phyloP scores from a whole-genome alignment of 23 tunicate species.

The Clavelina lepadiformis region DNA sequence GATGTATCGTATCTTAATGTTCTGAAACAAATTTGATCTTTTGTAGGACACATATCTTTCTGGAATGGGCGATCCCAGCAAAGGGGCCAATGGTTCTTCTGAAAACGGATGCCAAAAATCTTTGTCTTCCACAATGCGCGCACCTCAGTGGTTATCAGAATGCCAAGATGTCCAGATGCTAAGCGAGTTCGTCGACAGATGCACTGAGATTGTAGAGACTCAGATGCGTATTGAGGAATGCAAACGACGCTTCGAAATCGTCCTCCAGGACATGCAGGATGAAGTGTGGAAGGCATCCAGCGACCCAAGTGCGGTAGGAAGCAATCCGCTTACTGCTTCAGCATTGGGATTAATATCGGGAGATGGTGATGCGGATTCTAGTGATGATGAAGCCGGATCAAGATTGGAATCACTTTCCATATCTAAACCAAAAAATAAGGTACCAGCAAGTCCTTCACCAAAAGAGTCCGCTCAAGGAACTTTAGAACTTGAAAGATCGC shows the following conservation, averaged over 20 bases:
- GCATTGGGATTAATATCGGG: constrained; percentile 50
- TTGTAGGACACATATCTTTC: constrained; percentile 64
- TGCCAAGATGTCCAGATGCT: constrained; percentile 41
- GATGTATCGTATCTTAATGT: background rate
- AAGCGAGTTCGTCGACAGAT: constrained; percentile 34
- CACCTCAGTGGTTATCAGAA: constrained; percentile 47
- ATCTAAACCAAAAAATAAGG: background rate
- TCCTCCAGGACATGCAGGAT: constrained; percentile 68
- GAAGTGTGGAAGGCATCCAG: constrained; percentile 76
- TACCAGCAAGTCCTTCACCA: background rate
- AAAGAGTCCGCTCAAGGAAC: constrained; percentile 11
- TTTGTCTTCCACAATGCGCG: constrained; percentile 3
- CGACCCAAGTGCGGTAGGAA: constrained; percentile 12
- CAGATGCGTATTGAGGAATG: constrained; percentile 79
- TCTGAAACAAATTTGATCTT: background rate
- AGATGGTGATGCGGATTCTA: constrained; percentile 35
- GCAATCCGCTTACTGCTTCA: constrained; percentile 31
- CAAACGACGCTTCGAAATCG: constrained; percentile 54
- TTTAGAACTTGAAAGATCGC: constrained; percentile 32
- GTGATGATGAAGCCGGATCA: constrained; percentile 53
- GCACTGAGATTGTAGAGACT: constrained; percentile 58
- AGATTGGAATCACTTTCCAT: constrained; percentile 17
- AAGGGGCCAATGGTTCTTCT: background rate
- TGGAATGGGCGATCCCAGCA: constrained; percentile 33
- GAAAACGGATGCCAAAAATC: background rate